Evolutionary conservation across 1,140 invertebrate species (phyloP).

Genomic region (Helicoverpa zea): DNA sequence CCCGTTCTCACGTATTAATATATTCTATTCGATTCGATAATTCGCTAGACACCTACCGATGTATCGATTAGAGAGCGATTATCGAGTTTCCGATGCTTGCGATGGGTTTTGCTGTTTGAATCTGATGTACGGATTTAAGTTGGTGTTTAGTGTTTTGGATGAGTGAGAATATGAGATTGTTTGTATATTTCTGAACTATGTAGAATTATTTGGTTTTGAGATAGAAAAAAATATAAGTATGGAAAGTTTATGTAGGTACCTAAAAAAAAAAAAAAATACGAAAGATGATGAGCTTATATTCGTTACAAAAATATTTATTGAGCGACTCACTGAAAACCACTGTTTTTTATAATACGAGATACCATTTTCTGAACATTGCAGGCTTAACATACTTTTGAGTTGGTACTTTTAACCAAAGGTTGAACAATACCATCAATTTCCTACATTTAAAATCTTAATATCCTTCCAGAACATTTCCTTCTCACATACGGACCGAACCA

Average conservation of each 20-base stretch:
- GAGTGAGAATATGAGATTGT: conserved; percentile 3
- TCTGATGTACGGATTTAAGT: conserved; percentile 8
- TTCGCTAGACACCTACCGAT: conserved; percentile 73
- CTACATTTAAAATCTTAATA: neutral
- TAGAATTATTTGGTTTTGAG: no score
- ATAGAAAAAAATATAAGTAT: no score
- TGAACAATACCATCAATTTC: no score
- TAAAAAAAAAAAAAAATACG: no score
- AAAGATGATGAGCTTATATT: no score
- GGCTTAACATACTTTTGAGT: no score
- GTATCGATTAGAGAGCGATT: conserved; percentile 72
- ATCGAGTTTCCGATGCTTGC: conserved; percentile 32
- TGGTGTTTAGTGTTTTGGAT: conserved; percentile 33
- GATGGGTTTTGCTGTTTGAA: conserved; percentile 7
- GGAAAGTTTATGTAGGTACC: no score
- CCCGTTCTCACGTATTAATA: conserved; percentile 83
- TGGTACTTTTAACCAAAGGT: no score
- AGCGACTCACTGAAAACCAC: no score
- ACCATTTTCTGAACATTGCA: no score
- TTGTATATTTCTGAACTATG: neutral
- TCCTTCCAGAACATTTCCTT: neutral
- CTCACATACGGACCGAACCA: neutral
- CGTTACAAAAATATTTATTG: no score
- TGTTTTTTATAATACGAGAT: no score
- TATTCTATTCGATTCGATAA: conserved; percentile 84